A percentile compares a stretch with the other conserved stretches of the same genome.
These are phyloP conservation scores for Hydra vulgaris DNA, from an alignment of 30 jellyfish, hydroid and myxozoan genomes.

Conservation along the genomic window DNA sequence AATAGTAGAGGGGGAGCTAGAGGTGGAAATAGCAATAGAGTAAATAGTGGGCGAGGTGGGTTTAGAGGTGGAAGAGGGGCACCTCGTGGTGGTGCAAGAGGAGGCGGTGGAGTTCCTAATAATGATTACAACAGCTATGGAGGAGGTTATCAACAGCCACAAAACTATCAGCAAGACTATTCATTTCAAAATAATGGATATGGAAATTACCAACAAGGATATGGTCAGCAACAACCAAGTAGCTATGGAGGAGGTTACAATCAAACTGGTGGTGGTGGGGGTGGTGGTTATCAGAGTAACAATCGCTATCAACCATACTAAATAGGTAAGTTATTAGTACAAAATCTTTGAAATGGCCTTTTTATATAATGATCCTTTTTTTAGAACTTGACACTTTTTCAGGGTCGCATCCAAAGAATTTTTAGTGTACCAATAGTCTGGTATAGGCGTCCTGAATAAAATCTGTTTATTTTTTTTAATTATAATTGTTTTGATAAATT, in stretches of 20 bases:
- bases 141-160: slow-evolving; percentile 7
- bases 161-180: background rate
- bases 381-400: no score
- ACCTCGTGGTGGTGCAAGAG: background rate
- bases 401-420: no score
- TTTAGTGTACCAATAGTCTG: no score
- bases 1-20: slow-evolving; percentile 30
- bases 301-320: slow-evolving; percentile 1
- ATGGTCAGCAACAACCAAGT: background rate
- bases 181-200: background rate
- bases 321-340: background rate
- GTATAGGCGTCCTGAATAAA: no score
- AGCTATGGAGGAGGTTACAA: slow-evolving; percentile 6
- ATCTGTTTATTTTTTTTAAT: no score
- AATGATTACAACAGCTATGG: background rate
- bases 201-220: slow-evolving; percentile 22
- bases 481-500: no score
- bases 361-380: no score
- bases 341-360: no score
- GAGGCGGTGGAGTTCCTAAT: slow-evolving; percentile 2
- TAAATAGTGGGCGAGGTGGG: slow-evolving; percentile 36
- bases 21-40: slow-evolving; percentile 45
- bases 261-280: slow-evolving; percentile 8
- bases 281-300: slow-evolving; percentile 19
- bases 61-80: background rate